A percentile compares a stretch with the other conserved stretches of the same genome.
Evolutionary conservation across 1,140 invertebrate genomes (phyloP).

Genomic region (Calliopsis andreniformis): DNA sequence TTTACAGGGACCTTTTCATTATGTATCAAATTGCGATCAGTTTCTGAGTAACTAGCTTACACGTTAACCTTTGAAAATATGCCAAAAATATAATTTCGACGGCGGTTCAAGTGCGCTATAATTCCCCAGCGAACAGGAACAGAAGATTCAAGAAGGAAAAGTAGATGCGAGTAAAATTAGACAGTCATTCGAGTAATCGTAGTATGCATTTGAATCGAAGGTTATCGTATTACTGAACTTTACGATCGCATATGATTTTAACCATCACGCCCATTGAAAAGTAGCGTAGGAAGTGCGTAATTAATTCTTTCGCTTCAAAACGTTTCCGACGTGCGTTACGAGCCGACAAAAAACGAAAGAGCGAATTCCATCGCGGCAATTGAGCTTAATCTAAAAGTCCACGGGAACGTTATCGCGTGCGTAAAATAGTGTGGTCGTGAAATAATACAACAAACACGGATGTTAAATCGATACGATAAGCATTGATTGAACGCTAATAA

Average conservation of each 20-base stretch:
- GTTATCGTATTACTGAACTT: not conserved
- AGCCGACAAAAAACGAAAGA: conserved; percentile 6
- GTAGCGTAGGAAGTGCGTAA: too few relatives aligned
- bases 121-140: not conserved
- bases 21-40: too few relatives aligned
- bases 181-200: not conserved
- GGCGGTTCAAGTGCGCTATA: conserved; percentile 10
- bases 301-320: not conserved
- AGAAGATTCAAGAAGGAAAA: not conserved
- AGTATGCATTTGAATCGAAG: not conserved
- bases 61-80: conserved; percentile 29
- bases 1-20: too few relatives aligned
- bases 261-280: not conserved
- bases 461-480: not conserved
- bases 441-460: not conserved
- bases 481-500: not conserved
- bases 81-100: conserved; percentile 13
- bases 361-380: conserved; percentile 16
- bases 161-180: not conserved
- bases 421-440: not conserved
- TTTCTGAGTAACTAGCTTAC: not conserved
- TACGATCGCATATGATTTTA: not conserved
- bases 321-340: not conserved
- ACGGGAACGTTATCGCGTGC: conserved; percentile 15
- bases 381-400: conserved; percentile 39